Base-by-base conservation (phyloP, 2,113 vertebrate species). In the Apistogramma diplotaenia region DNA sequence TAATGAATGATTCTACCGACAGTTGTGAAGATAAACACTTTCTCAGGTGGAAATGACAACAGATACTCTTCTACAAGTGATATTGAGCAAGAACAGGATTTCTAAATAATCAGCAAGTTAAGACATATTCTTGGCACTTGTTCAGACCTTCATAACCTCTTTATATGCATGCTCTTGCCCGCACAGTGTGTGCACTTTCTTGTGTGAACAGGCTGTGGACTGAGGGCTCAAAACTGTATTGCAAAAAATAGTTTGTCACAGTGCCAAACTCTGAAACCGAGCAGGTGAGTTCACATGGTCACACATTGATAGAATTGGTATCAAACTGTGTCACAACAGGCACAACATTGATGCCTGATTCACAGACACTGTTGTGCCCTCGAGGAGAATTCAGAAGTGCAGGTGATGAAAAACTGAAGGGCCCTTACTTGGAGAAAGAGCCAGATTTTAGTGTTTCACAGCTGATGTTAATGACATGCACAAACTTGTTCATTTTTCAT, bases 71-170 rank as follows among this genome's bases (percentile, higher is more conserved):
- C 55, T 25, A 67, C 5, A 1, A 31, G 8, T 11, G 3, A 51
- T 76, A 73, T 86, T 89, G 85, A 80, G 85, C 25, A 89, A 87
- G 46, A 88, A 23, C 55, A 27, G 1, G 27, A 8, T 40, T 74
- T 6, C 19, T 74, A 78, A 0, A 85, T 85, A 83, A 83, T 86
- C 88, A 79, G 12, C 61, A 82, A 72, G 79, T 73, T 27, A n/a
- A 29, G 58, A 82, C 80, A 6, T 27, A 12, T 81, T 43, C 60
- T 71, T 79, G 71, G 40, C 65, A 21, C 2, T 1, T 1, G 1
- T 27, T 4, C 8, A 1, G 0, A 55, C n/a, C 3, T 12, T 29
- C 18, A 79, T 54, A 54, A 61, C 29, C 10, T 15, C 13, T 55
- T 8, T 73, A 0, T 33, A 4, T 37, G 46, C 73, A 54, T 59